phyloP scores from a whole-genome alignment of 2,888 invertebrate genomes.

The Dryobota labecula region DNA sequence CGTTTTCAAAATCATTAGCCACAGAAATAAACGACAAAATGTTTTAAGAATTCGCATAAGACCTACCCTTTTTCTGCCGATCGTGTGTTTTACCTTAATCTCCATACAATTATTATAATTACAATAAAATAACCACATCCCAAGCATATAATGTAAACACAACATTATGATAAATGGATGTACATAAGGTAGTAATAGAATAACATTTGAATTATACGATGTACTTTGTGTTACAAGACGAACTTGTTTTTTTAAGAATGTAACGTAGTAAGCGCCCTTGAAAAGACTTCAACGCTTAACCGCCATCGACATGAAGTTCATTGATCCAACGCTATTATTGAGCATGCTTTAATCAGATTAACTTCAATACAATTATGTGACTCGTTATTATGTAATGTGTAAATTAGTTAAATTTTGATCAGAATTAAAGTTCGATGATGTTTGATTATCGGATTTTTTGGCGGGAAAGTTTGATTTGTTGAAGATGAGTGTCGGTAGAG shows the following conservation, averaged over 20 bases:
- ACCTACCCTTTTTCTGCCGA: slow-evolving; percentile 52
- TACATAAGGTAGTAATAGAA: slow-evolving; percentile 39
- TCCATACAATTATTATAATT: slow-evolving; percentile 54
- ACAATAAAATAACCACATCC: slow-evolving; percentile 21
- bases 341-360: slow-evolving; percentile 74
- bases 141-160: slow-evolving; percentile 34
- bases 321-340: slow-evolving; percentile 78
- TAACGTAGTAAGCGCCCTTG: slow-evolving; percentile 86
- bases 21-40: slow-evolving; percentile 67
- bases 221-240: slow-evolving; percentile 59
- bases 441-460: slow-evolving; percentile 20
- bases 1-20: slow-evolving; percentile 75
- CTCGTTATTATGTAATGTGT: slow-evolving; percentile 55
- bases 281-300: slow-evolving; percentile 88
- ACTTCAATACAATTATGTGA: slow-evolving; percentile 63
- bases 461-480: slow-evolving; percentile 28
- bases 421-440: slow-evolving; percentile 22
- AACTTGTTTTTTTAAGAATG: slow-evolving; percentile 74
- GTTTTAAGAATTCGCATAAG: slow-evolving; percentile 54
- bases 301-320: slow-evolving; percentile 81
- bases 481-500: slow-evolving; percentile 19
- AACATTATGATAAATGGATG: slow-evolving; percentile 40
- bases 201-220: slow-evolving; percentile 48
- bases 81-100: slow-evolving; percentile 59
- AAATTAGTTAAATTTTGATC: slow-evolving; percentile 50